Evolutionary conservation across 2,888 invertebrate species (phyloP), one percentile per base, ranked within the genome.

Genomic region (Xanthia icteritia): DNA sequence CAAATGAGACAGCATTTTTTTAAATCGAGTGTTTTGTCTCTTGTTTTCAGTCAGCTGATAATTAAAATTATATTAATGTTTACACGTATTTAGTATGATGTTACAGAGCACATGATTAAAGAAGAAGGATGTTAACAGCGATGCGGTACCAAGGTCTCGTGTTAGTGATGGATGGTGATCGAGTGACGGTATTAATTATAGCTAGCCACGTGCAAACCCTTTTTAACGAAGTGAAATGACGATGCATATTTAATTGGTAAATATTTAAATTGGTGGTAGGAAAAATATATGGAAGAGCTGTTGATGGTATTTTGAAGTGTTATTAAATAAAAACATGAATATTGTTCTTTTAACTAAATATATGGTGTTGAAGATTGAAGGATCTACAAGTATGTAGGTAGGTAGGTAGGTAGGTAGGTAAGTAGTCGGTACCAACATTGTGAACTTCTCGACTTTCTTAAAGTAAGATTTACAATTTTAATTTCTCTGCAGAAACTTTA

Each of bases 161-260:
- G 36, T 36, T 74, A 61, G 66, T 82, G 79, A 85, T 85, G 77
- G 85, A 82, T 85, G 56, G 70, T 75, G 85, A 85, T 79, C 31
- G 84, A 85, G 85, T 65, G 65, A 13, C 61, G 39, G 63, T 73
- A 73, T 84, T 77, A 73, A 84, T 77, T 77, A 78, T 61, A 64
- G 48, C 67, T 56, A 48, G 27, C 63, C n/a, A 75, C 68, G 39
- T 42, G 77, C 45, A 81, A 73, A 77, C 74, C 72, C 66, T 77
- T 83, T 83, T 79, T n/a, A 64, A 79, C 60, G 51, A 63, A 65
- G n/a, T 31, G 51, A 60, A 64, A 74, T 66, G 45, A 61, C 51
- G 31, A 42, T 45, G 69, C 58, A 68, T 54, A 54, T 65, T 63
- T 63, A 73, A 79, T 76, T 72, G 36, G 39, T 48, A 45, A 79